Evolutionary conservation across 2,888 invertebrate genomes (phyloP).

Genomic region (Catocala nupta): DNA sequence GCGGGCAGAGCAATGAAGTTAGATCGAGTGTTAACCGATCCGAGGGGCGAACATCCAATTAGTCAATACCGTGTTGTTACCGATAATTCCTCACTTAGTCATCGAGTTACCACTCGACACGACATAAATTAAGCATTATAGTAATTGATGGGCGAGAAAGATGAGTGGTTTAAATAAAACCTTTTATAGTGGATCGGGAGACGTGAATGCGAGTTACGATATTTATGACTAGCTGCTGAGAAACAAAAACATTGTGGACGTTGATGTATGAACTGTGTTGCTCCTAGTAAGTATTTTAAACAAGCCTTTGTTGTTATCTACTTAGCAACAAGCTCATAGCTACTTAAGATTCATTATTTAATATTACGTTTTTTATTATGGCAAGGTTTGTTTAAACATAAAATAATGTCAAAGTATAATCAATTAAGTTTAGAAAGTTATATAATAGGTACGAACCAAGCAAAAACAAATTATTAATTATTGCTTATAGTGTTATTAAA

Average conservation of each 20-base stretch:
- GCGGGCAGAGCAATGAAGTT: constrained; percentile 43
- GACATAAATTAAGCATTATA: constrained; percentile 51
- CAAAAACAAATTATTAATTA: neutral
- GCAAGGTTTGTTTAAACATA: neutral
- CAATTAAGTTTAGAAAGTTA: too few species aligned
- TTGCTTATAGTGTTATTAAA: too few species aligned
- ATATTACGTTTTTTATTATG: neutral
- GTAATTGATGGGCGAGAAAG: constrained; percentile 39
- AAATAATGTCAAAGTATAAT: too few species aligned
- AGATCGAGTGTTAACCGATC: constrained; percentile 33
- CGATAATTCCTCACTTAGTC: constrained; percentile 60
- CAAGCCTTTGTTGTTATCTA: constrained; percentile 3
- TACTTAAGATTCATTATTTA: too few species aligned
- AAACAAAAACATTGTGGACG: constrained; percentile 17
- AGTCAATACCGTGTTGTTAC: constrained; percentile 48
- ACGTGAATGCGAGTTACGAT: constrained; percentile 6
- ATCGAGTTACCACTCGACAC: constrained; percentile 49
- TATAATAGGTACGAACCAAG: too few species aligned
- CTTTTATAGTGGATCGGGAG: constrained; percentile 25
- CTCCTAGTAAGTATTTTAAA: constrained; percentile 1
- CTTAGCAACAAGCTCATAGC: neutral
- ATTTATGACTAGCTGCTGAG: constrained; percentile 22
- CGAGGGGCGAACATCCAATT: constrained; percentile 51
- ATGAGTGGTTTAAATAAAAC: constrained; percentile 41
- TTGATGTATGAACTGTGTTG: constrained; percentile 1